Evolutionary conservation across 2,797 vertebrate genomes (phyloP), one percentile per base, ranked within the genome.

Genomic region (Cynopterus sphinx): DNA sequence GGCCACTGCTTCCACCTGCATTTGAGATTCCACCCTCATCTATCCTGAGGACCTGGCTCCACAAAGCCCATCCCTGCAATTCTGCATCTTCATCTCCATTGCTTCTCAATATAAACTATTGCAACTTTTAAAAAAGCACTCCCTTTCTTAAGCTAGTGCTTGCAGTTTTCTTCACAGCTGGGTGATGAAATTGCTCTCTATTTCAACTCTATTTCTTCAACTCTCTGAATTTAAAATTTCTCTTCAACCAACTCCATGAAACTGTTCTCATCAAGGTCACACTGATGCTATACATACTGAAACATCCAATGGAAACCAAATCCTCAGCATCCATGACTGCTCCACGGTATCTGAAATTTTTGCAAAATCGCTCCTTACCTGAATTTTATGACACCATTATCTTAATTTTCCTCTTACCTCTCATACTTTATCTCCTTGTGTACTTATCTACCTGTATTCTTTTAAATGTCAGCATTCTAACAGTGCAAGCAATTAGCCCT

Each of bases 141-240:
- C 15, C 13, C 24, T 8, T 68, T 89, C 19, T 78, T 46, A 61
- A 67, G 55, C 39, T 36, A 71, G n/a, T 9, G 24, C 31, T 81
- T 85, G 19, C 13, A 86, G 15, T 83, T 73, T 83, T 51, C 55
- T 74, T 92, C 46, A 77, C 11, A 46, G 33, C 12, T 43, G 33
- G 31, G 9, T 84, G 39, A 73, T 39, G 33, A 87, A 11, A 90
- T 36, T 73, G 43, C 31, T 70, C 0, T 59, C 36, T 83, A 41
- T 55, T 57, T 36, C 68, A 84, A 67, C 41, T 93, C 31, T 73
- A 63, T 49, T 77, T 95, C 73, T 91, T 21, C 70, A 92, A 63
- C 31, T 93, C 17, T 33, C 6, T 82, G n/a, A 94, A 89, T 16
- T 89, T 33, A 87, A 15, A 51, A 73, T 87, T 92, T 19, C 26